phyloP scores from a whole-genome alignment of 2,113 vertebrate species.

The Anas platyrhynchos region DNA sequence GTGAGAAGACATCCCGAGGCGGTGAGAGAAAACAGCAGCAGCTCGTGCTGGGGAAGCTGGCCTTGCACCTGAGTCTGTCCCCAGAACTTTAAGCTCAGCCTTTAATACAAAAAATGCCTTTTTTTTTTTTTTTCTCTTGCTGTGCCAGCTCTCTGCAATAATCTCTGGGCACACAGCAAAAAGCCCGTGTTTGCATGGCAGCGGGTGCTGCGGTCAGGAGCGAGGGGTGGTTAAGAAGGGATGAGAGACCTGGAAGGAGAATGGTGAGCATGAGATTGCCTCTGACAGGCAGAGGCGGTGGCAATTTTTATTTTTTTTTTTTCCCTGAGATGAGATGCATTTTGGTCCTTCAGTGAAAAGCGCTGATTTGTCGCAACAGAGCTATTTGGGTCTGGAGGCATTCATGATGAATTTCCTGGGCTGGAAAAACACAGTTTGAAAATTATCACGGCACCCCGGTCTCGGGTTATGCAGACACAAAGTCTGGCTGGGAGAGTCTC shows the following conservation, averaged over 20 bases:
- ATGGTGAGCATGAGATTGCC: conserved; percentile 35
- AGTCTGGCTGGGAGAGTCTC: background rate
- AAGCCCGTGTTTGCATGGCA: background rate
- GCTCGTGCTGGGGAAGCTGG: rapidly evolving
- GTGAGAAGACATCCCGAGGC: rapidly evolving
- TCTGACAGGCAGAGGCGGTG: conserved; percentile 38
- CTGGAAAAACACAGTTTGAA: background rate
- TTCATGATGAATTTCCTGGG: background rate
- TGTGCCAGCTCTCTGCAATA: background rate
- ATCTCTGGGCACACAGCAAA: background rate
- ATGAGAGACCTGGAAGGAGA: background rate
- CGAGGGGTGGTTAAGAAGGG: background rate
- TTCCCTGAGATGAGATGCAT: background rate
- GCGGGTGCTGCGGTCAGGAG: background rate
- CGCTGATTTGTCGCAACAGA: conserved; percentile 33
- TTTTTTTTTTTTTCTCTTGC: background rate
- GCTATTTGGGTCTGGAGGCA: conserved; percentile 5
- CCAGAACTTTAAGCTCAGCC: background rate
- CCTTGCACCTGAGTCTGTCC: background rate
- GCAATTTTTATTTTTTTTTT: conserved; percentile 36
- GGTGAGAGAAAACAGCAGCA: background rate
- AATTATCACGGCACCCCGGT: background rate
- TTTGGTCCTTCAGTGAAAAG: conserved; percentile 44
- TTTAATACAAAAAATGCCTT: background rate
- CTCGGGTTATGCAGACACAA: background rate